Base-by-base conservation (phyloP, 2,888 invertebrate species). In the Drosophila algonquin region DNA sequence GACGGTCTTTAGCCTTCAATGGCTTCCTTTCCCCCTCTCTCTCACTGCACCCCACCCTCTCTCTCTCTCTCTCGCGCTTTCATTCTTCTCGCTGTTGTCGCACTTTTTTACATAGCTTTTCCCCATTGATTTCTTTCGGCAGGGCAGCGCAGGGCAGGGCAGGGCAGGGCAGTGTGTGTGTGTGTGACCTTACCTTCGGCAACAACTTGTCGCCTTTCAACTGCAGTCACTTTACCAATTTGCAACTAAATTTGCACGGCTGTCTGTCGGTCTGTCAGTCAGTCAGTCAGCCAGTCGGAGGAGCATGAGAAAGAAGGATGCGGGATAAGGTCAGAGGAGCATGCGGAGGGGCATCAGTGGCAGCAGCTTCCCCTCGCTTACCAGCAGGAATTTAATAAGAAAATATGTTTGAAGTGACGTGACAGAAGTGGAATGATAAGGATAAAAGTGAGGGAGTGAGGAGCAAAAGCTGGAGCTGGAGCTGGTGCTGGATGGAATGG, bases 211-310 rank as follows among this genome's bases (percentile, higher is more conserved):
- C 77, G 68, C 65, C 59, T 65, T 71, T 72, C 73, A 75, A 65
- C 76, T 76, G 56, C 84, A 82, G 72, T 82, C 77, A 72, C 70
- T 63, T 63, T 80, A 72, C 78, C 85, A 82, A 83, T 85, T 85
- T 82, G 80, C 79, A 80, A 80, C 80, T 75, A 79, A 80, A 85
- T 82, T 56, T 82, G 79, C 83, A 73, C 79, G 68, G 67, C 73
- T 83, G 79, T 79, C 86, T 75, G 21, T 70, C 78, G 68, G 60
- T 64, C 63, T 54, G 60, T 62, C 54, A 58, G n/a, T 51, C 30
- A 8, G 30, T 30, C 7, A 1, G 21, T 21, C 21, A 21, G 21
- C 21, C 21, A 21, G 21, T 21, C 21, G 3, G 21, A 2, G 47
- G 46, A 54, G 8, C 24, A 68, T 4, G 59, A 12, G 35, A 35